A percentile compares a stretch with the other conserved stretches of the same genome.
phyloP scores from a whole-genome alignment of 2,888 invertebrate species.

The Lithophane socia region DNA sequence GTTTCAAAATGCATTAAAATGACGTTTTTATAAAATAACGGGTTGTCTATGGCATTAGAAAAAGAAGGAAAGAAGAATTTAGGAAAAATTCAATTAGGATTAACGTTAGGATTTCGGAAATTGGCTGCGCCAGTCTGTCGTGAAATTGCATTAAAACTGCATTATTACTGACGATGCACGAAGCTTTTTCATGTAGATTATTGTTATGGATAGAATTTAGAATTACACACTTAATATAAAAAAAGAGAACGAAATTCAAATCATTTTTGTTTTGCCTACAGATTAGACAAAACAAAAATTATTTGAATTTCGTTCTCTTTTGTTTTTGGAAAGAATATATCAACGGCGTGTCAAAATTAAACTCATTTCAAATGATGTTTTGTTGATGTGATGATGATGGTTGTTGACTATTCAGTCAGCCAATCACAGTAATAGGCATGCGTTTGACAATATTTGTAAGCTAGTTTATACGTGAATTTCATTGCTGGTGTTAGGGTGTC shows the following conservation, averaged over 20 bases:
- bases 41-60: background rate
- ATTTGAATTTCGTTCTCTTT: too few relatives aligned
- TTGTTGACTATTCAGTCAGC: background rate
- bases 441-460: background rate
- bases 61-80: background rate
- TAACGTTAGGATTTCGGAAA: conserved; percentile 16
- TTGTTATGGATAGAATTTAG: background rate
- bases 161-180: background rate
- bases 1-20: conserved; percentile 1
- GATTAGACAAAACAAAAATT: too few relatives aligned
- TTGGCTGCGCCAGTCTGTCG: conserved; percentile 29
- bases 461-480: background rate
- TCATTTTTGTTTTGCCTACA: background rate
- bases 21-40: background rate
- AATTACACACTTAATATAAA: background rate
- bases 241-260: background rate
- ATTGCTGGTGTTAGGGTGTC: background rate
- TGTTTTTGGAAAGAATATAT: background rate
- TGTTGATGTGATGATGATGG: too few relatives aligned
- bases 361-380: background rate
- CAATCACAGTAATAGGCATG: background rate
- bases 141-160: conserved; percentile 27
- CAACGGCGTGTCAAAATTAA: background rate
- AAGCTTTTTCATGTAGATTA: background rate
- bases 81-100: conserved; percentile 44